These are phyloP conservation scores for Aspidapion aeneum DNA, from an alignment of 2,888 invertebrate genomes.

Conservation along the genomic window DNA sequence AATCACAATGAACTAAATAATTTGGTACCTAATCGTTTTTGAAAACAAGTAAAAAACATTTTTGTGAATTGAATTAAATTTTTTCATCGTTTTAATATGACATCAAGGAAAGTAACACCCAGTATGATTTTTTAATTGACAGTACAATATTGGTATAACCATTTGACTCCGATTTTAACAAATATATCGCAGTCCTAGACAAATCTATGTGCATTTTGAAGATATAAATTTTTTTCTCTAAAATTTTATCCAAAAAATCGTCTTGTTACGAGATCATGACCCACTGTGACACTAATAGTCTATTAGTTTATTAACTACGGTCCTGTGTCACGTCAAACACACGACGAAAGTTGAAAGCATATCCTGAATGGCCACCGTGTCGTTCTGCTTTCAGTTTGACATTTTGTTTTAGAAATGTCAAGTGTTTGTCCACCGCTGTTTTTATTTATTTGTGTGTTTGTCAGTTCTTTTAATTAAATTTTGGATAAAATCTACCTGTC, in stretches of 20 bases:
- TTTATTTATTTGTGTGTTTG: too few relatives aligned
- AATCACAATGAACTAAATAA: too few relatives aligned
- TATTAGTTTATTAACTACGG: not conserved
- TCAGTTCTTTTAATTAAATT: too few relatives aligned
- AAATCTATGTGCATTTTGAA: slow-evolving; percentile 46
- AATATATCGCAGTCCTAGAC: slow-evolving; percentile 33
- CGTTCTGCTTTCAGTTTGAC: slow-evolving; percentile 11
- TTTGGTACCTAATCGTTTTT: too few relatives aligned
- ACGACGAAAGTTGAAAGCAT: not conserved
- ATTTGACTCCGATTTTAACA: slow-evolving; percentile 36
- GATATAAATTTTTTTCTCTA: slow-evolving; percentile 33
- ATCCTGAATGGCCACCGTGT: slow-evolving; percentile 1
- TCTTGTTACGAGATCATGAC: slow-evolving; percentile 5
- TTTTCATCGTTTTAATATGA: too few relatives aligned
- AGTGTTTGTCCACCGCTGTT: too few relatives aligned
- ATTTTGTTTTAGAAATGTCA: slow-evolving; percentile 16
- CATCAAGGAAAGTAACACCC: too few relatives aligned
- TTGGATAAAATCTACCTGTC: too few relatives aligned
- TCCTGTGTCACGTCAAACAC: not conserved
- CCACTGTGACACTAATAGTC: not conserved
- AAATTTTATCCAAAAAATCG: slow-evolving; percentile 20
- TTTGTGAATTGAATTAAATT: too few relatives aligned
- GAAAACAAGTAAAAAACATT: too few relatives aligned
- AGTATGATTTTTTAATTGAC: slow-evolving; percentile 44
- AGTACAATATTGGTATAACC: slow-evolving; percentile 36